These are phyloP conservation scores for Papilio polytes DNA, from an alignment of 1,140 invertebrate genomes.

Conservation along the genomic window DNA sequence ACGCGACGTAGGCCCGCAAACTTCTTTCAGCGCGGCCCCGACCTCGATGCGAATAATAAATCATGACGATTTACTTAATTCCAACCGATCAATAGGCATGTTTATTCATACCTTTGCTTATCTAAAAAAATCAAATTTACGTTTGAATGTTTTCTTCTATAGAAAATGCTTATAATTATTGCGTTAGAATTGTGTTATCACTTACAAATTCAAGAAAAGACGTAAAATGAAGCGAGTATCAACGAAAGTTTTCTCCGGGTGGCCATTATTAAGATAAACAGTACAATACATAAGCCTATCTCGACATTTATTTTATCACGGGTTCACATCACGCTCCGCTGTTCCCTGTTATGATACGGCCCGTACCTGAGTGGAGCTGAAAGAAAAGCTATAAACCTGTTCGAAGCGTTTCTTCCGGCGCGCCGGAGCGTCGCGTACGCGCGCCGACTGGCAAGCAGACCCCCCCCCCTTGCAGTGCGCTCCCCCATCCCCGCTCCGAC, in stretches of 20 bases:
- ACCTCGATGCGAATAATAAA: slow-evolving; percentile 20
- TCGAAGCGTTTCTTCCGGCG: slow-evolving; percentile 80
- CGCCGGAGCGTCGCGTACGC: slow-evolving; percentile 81
- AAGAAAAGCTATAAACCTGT: slow-evolving; percentile 85
- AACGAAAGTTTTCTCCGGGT: slow-evolving; percentile 78
- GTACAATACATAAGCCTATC: slow-evolving; percentile 84
- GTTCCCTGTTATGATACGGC: slow-evolving; percentile 84
- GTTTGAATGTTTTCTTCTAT: background rate
- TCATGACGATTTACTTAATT: slow-evolving; percentile 34
- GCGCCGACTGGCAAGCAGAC: slow-evolving; percentile 75
- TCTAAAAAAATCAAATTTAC: background rate
- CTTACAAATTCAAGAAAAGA: slow-evolving; percentile 51
- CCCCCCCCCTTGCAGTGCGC: slow-evolving; percentile 45
- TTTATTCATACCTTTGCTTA: slow-evolving; percentile 12
- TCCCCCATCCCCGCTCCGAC: slow-evolving; percentile 51
- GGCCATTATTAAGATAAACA: slow-evolving; percentile 83
- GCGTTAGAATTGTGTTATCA: background rate
- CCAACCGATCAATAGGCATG: slow-evolving; percentile 13
- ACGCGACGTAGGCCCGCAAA: slow-evolving; percentile 16
- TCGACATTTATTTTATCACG: slow-evolving; percentile 84
- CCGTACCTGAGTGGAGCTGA: slow-evolving; percentile 83
- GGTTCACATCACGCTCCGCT: slow-evolving; percentile 83
- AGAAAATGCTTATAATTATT: background rate
- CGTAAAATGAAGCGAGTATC: slow-evolving; percentile 69
- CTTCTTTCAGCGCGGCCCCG: slow-evolving; percentile 6